Conservation (phyloP, 2,113 vertebrate species). For the Procavia capensis region DNA sequence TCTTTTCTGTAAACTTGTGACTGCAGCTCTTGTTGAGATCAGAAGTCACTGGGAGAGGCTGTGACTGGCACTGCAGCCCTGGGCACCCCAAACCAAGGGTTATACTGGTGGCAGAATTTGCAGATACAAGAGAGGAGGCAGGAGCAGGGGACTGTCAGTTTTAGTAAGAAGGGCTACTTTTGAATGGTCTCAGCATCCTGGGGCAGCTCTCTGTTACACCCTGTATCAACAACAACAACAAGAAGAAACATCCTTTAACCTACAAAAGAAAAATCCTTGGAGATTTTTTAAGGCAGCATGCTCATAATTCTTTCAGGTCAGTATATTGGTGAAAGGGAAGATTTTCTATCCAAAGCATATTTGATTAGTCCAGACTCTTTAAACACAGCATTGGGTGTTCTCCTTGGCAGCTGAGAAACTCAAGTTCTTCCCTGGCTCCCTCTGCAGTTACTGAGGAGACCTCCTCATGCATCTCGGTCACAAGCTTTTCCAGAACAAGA, state of each 20-base stretch:
- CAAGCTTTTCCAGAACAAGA: not conserved
- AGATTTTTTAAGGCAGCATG: not conserved
- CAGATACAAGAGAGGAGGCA: not conserved
- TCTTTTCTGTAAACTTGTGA: not conserved
- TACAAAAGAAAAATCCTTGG: not conserved
- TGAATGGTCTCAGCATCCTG: not conserved
- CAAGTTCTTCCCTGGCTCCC: not conserved
- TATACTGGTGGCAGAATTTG: not conserved
- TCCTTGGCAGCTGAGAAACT: slow-evolving; percentile 26
- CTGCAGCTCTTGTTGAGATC: not conserved
- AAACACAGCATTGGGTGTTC: not conserved
- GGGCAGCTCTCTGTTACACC: not conserved
- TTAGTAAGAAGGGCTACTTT: not conserved
- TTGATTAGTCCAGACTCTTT: slow-evolving; percentile 39
- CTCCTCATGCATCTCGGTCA: not conserved
- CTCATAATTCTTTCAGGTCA: slow-evolving; percentile 37
- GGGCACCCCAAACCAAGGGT: too few relatives aligned
- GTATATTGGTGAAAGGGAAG: not conserved
- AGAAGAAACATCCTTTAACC: not conserved
- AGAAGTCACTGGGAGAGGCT: not conserved
- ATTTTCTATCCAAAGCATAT: slow-evolving; percentile 2
- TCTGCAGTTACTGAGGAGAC: not conserved
- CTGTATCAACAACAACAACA: not conserved
- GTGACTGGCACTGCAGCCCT: not conserved
- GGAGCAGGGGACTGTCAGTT: not conserved